A percentile compares a stretch with the other conserved stretches of the same genome.
These are phyloP conservation scores for Caranx melampygus DNA, from an alignment of 2,113 vertebrate genomes.

Conservation along the genomic window DNA sequence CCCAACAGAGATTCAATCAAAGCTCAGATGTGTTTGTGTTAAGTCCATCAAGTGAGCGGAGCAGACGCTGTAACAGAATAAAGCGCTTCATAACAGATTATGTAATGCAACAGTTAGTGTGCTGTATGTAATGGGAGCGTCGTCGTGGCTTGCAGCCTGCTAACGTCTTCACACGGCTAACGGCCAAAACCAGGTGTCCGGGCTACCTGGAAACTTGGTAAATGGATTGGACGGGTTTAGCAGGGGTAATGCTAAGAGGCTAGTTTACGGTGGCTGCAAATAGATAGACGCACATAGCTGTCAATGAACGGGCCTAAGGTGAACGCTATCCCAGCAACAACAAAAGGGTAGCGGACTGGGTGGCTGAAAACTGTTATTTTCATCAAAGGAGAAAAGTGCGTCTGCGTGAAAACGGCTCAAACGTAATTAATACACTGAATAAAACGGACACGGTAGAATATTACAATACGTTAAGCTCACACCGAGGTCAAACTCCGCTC, in stretches of 20 bases:
- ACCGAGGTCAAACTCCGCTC: slow-evolving; percentile 33
- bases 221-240: slow-evolving; percentile 48
- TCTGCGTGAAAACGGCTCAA: neutral
- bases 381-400: neutral
- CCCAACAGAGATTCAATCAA: neutral
- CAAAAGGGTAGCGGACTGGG: slow-evolving; percentile 62
- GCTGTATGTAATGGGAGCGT: slow-evolving; percentile 24
- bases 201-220: slow-evolving; percentile 61
- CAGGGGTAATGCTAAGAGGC: slow-evolving; percentile 56
- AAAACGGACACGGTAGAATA: fast-evolving
- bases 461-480: fast-evolving
- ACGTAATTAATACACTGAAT: fast-evolving
- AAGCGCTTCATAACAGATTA: slow-evolving; percentile 38
- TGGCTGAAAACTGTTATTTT: neutral
- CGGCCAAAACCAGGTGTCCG: slow-evolving; percentile 60
- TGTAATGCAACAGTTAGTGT: slow-evolving; percentile 53
- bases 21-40: neutral
- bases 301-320: slow-evolving; percentile 65
- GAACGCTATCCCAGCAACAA: slow-evolving; percentile 65
- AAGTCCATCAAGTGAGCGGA: neutral
- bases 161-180: slow-evolving; percentile 46
- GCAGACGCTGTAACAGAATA: neutral
- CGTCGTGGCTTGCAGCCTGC: slow-evolving; percentile 46
- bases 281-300: slow-evolving; percentile 22
- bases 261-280: slow-evolving; percentile 28